Evolutionary conservation across 2,797 vertebrate species (phyloP).

Genomic region (Kryptolebias ocellatus): DNA sequence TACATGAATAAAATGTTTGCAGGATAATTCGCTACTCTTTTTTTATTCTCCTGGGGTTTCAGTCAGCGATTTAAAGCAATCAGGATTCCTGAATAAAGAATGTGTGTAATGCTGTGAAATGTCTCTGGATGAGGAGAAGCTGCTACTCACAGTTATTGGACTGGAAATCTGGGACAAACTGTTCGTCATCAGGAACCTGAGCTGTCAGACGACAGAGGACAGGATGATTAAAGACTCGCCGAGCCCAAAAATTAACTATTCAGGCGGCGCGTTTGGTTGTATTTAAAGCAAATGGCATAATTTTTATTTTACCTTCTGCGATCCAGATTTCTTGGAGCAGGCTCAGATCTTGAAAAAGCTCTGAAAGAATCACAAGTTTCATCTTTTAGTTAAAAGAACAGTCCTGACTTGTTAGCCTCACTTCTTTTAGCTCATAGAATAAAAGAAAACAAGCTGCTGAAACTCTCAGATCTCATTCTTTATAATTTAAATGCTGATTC

Average conservation of each 20-base stretch:
- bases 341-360: slow-evolving; percentile 94
- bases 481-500: too few relatives aligned
- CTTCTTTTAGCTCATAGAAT: too few relatives aligned
- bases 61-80: too few relatives aligned
- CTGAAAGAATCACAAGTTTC: slow-evolving; percentile 70
- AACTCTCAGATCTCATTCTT: too few relatives aligned
- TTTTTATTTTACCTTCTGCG: slow-evolving; percentile 86
- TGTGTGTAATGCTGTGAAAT: not conserved
- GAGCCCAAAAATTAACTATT: not conserved
- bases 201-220: slow-evolving; percentile 64
- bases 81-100: not conserved
- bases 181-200: slow-evolving; percentile 94
- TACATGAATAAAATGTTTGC: too few relatives aligned
- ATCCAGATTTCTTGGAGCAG: slow-evolving; percentile 96
- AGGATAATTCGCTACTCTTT: too few relatives aligned
- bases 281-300: not conserved
- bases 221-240: not conserved
- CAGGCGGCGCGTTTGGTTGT: not conserved
- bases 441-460: too few relatives aligned
- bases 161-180: slow-evolving; percentile 98
- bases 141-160: slow-evolving; percentile 91
- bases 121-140: not conserved
- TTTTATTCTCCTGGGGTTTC: too few relatives aligned
- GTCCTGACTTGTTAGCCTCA: too few relatives aligned
- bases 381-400: not conserved